Conservation (phyloP, 2,888 invertebrate species). For the Galeruca laticollis region DNA sequence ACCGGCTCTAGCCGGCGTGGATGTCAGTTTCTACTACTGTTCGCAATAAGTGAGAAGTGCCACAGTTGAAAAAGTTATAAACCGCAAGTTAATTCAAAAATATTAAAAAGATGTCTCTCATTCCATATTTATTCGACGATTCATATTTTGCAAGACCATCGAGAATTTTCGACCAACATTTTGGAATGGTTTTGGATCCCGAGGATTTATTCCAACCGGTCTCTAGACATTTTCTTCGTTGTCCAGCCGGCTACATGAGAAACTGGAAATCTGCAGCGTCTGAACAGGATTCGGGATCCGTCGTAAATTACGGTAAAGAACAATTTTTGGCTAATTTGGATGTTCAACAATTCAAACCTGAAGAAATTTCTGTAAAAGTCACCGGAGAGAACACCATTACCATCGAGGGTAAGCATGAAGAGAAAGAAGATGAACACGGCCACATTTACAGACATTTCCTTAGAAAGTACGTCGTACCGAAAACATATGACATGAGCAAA, state of each 20-base stretch:
- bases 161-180: constrained; percentile 40
- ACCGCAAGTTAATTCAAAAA: too few relatives aligned
- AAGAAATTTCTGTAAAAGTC: constrained; percentile 82
- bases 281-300: constrained; percentile 41
- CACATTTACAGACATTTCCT: constrained; percentile 83
- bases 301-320: constrained; percentile 69
- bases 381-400: constrained; percentile 74
- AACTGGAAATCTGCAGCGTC: constrained; percentile 45
- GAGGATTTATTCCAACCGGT: constrained; percentile 41
- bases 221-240: constrained; percentile 31
- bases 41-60: background rate
- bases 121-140: constrained; percentile 40
- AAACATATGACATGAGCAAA: constrained; percentile 78
- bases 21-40: background rate
- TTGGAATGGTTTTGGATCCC: constrained; percentile 39
- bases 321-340: constrained; percentile 80
- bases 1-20: background rate
- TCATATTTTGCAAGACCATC: constrained; percentile 30
- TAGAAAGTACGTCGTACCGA: constrained; percentile 79
- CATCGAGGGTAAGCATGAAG: constrained; percentile 84
- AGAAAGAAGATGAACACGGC: constrained; percentile 80
- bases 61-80: background rate
- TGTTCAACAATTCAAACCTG: constrained; percentile 81
- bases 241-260: constrained; percentile 46
- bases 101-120: constrained; percentile 27